Base-by-base conservation (phyloP, 2,797 vertebrate genomes). In the Hemibagrus guttatus region DNA sequence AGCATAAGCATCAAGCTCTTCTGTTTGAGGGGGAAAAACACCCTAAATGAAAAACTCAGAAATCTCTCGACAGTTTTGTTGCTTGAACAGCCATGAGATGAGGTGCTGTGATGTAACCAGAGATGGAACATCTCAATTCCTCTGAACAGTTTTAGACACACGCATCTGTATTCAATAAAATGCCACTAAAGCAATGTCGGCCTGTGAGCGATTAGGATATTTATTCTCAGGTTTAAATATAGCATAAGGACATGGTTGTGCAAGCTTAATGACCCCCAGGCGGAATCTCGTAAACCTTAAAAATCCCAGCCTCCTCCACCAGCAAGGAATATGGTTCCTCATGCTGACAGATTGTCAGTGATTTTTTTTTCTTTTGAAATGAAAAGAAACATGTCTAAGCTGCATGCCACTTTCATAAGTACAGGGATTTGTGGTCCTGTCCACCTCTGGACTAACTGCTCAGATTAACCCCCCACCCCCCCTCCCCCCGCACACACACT, bases 91-190 rank as follows among this genome's bases (percentile, higher is more conserved):
- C 86, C 58, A 63, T 69, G 26, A 64, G 58, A 63, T 71, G 42
- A 64, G 72, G 31, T 76, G 31, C 58, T 86, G 49, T 87, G 54
- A 80, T 87, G 54, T 54, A 21, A 69, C 23, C 52, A 85, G 68
- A 81, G 82, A n/a, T 56, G 31, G 74, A 75, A 86, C 78, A 52
- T 88, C 31, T 80, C 52, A 49, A 79, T 86, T 87, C 64, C 56
- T 83, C 64, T 84, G 78, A 59, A 23, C 39, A 78, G 19, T 61
- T 85, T 84, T 23, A 66, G 83, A 88, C 80, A 72, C 71, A 86
- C 28, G 54, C 87, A 87, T 88, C 85, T 88, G 82, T 75, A 84
- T 58, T 26, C 39, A 86, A 83, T 88, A 66, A 83, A 76, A 82
- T 78, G 80, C 1, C 64, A 75, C 84, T 72, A 74, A 78, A 83